Evolutionary conservation across 2,888 invertebrate species (phyloP).

Genomic region (Lasioglossum malachurum): DNA sequence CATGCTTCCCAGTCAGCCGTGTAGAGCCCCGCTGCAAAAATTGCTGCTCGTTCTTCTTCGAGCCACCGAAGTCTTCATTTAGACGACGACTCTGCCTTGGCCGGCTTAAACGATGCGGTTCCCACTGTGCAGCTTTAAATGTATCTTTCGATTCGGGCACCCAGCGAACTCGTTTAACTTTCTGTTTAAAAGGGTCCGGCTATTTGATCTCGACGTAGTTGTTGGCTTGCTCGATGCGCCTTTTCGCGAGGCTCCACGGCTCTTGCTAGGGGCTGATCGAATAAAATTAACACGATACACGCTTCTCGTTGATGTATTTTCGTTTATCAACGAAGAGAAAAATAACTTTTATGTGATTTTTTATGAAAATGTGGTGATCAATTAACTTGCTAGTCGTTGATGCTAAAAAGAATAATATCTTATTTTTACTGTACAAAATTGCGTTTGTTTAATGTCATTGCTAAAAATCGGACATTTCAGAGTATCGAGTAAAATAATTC

Average conservation of each 20-base stretch:
- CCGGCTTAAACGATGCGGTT: not conserved
- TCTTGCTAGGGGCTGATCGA: not conserved
- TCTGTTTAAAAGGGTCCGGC: not conserved
- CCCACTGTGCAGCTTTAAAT: not conserved
- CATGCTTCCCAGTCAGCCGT: not conserved
- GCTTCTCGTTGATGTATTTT: not conserved
- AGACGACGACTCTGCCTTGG: not conserved
- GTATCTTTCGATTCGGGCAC: not conserved
- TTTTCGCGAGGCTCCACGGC: not conserved
- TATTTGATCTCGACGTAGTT: not conserved
- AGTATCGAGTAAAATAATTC: not conserved
- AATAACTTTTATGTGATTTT: no score
- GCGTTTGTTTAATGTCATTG: no score
- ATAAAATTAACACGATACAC: not conserved
- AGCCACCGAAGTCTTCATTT: conserved; percentile 6
- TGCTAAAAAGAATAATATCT: no score
- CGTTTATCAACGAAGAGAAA: no score
- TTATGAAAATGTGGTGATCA: no score
- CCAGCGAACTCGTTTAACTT: not conserved
- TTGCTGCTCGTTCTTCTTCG: conserved; percentile 8
- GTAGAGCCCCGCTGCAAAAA: conserved; percentile 3
- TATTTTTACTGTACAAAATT: no score
- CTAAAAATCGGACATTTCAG: not conserved
- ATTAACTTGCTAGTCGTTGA: no score
- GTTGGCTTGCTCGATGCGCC: not conserved